phyloP scores from a whole-genome alignment of 2,888 invertebrate species.

The Linnaemya tessellans region DNA sequence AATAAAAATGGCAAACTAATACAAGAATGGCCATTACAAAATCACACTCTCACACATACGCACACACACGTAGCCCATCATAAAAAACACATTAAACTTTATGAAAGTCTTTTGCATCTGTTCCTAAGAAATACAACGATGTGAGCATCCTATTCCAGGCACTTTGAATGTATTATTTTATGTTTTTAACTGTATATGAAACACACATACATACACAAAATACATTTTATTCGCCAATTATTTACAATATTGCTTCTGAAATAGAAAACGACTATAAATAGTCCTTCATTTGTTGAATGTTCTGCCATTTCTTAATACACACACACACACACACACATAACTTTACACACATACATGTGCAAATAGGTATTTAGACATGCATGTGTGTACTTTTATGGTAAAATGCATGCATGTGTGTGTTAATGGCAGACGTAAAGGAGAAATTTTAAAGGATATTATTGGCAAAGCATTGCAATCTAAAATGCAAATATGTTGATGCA shows the following conservation, averaged over 20 bases:
- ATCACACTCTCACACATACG: too few species aligned
- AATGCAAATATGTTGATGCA: constrained; percentile 62
- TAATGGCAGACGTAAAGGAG: neutral
- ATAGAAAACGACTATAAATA: constrained; percentile 16
- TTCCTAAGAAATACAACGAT: constrained; percentile 36
- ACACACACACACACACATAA: too few species aligned
- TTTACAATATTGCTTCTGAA: constrained; percentile 66
- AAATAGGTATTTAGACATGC: neutral
- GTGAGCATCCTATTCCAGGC: constrained; percentile 12
- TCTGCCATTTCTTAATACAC: neutral
- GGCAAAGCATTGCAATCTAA: constrained; percentile 69
- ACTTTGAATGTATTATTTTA: constrained; percentile 24
- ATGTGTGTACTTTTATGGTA: neutral
- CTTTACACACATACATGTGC: too few species aligned
- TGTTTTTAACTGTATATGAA: neutral
- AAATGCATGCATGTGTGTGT: neutral
- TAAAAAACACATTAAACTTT: constrained; percentile 23
- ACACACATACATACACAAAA: constrained; percentile 27
- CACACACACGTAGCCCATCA: neutral
- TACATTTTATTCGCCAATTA: constrained; percentile 67
- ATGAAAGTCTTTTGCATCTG: constrained; percentile 58
- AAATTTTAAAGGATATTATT: constrained; percentile 61
- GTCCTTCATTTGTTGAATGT: neutral
- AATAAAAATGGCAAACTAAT: constrained; percentile 52
- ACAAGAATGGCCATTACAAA: constrained; percentile 13